These are phyloP conservation scores for Epizoanthus stellaris DNA, from an alignment of 92 coral and sea anemone genomes.

Conservation along the genomic window DNA sequence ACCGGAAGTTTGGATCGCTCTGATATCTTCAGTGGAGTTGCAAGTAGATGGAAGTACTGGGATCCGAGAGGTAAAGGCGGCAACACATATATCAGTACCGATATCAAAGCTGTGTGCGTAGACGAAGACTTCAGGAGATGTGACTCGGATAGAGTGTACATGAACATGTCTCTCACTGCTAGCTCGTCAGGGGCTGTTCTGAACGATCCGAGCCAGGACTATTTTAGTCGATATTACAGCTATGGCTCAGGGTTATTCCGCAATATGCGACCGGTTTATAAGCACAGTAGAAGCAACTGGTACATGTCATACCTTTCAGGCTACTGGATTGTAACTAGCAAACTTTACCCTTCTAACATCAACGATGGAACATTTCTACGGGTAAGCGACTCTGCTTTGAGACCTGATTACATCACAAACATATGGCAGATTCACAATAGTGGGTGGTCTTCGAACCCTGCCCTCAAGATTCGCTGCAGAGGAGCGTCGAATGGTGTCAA, in stretches of 20 bases:
- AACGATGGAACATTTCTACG: constrained; percentile 30
- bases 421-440: constrained; percentile 59
- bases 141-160: constrained; percentile 75
- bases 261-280: constrained; percentile 69
- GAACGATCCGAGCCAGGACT: constrained; percentile 58
- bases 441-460: constrained; percentile 54
- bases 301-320: constrained; percentile 58
- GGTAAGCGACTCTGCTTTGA: constrained; percentile 65
- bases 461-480: constrained; percentile 60
- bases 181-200: constrained; percentile 33
- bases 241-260: constrained; percentile 48
- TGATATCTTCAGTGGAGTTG: constrained; percentile 69
- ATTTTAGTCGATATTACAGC: constrained; percentile 44
- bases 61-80: constrained; percentile 26
- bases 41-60: constrained; percentile 55
- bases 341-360: not conserved
- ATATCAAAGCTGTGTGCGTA: constrained; percentile 76
- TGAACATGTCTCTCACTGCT: constrained; percentile 53
- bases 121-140: constrained; percentile 78
- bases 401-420: constrained; percentile 80
- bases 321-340: constrained; percentile 65
- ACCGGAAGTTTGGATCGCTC: constrained; percentile 50
- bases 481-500: constrained; percentile 60
- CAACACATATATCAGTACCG: not conserved
- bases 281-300: constrained; percentile 57